phyloP scores from a whole-genome alignment of 2,888 invertebrate species.

The Volucella zonaria region DNA sequence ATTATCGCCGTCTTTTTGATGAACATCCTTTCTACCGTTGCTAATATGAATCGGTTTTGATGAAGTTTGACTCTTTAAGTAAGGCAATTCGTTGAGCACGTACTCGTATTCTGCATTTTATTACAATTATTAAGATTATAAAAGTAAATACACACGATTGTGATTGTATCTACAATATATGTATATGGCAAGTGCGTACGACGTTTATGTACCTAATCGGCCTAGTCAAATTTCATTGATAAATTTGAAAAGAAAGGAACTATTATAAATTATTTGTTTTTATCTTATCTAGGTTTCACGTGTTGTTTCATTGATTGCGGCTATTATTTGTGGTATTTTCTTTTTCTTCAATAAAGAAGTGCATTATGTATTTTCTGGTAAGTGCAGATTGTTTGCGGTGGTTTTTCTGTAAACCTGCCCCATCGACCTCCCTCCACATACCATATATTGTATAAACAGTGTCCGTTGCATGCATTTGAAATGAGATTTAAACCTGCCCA shows the following conservation, averaged over 20 bases:
- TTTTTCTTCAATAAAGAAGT: conserved; percentile 4
- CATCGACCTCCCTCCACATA: not conserved
- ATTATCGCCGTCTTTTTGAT: too few species aligned
- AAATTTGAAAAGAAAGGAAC: not conserved
- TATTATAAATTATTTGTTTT: conserved; percentile 17
- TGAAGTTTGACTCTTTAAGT: too few species aligned
- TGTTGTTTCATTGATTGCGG: conserved; percentile 36
- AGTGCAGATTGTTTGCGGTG: conserved; percentile 49
- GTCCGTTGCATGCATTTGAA: conserved; percentile 52
- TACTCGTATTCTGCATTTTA: too few species aligned
- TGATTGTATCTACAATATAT: too few species aligned
- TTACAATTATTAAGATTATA: too few species aligned
- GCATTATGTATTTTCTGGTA: conserved; percentile 61
- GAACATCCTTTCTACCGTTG: too few species aligned
- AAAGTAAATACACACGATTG: too few species aligned
- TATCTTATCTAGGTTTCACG: conserved; percentile 53
- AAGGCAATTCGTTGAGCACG: too few species aligned
- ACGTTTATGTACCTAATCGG: too few species aligned
- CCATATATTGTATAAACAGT: too few species aligned
- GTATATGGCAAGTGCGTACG: too few species aligned
- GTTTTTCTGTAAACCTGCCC: conserved; percentile 17
- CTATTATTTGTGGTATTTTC: conserved; percentile 21
- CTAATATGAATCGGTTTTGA: too few species aligned
- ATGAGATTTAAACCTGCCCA: not conserved
- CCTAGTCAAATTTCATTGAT: conserved; percentile 5